A percentile compares a stretch with the other conserved stretches of the same genome.
Conservation (phyloP, 2,888 invertebrate genomes). For the Zhuqinia jingwanae region DNA sequence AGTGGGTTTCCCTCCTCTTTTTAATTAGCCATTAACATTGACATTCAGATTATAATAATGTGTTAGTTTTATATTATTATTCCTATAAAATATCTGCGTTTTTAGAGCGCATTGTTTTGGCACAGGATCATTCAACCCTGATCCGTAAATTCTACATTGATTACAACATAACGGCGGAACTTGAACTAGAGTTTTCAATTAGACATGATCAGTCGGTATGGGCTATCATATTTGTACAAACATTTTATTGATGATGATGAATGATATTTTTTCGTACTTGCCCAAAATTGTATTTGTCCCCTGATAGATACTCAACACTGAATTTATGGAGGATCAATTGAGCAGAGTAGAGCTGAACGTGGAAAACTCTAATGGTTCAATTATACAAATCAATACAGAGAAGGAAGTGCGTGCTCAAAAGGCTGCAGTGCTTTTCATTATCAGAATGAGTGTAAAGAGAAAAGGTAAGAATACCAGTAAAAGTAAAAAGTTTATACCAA, state of each 20-base stretch:
- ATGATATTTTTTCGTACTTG: not conserved
- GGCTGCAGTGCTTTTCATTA: constrained; percentile 65
- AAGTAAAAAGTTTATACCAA: no score
- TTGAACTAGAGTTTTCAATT: constrained; percentile 58
- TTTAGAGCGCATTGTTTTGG: constrained; percentile 17
- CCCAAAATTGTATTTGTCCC: no score
- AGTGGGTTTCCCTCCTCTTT: no score
- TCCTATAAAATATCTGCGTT: no score
- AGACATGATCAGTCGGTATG: constrained; percentile 53
- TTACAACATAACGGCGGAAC: constrained; percentile 26
- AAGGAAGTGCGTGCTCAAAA: constrained; percentile 50
- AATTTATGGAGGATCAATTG: constrained; percentile 63
- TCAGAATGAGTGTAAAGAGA: constrained; percentile 57
- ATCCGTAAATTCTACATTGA: constrained; percentile 47
- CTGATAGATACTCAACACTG: constrained; percentile 51
- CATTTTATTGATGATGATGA: no score
- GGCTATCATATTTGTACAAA: no score
- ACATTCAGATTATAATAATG: no score
- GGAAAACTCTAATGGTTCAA: constrained; percentile 73
- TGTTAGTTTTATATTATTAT: no score
- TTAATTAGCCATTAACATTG: no score
- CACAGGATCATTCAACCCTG: not conserved
- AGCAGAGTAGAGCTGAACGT: constrained; percentile 72
- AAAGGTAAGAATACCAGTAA: constrained; percentile 32
- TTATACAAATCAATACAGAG: constrained; percentile 74